Percentiles rank a stretch among this genome's conserved stretches.
phyloP scores from a whole-genome alignment of 2,797 vertebrate species.

The Gymnoscopelus microlampas region DNA sequence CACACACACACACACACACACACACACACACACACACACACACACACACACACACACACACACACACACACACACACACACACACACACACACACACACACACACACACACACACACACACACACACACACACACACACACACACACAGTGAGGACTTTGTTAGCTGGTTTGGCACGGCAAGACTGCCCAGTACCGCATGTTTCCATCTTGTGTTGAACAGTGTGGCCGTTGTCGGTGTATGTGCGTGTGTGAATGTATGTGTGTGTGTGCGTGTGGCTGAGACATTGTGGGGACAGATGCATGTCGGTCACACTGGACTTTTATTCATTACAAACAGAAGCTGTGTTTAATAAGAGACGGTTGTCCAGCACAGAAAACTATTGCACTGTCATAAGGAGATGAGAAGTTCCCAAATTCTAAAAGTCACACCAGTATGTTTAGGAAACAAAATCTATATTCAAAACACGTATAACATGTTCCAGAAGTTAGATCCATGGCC shows the following conservation, averaged over 20 bases:
- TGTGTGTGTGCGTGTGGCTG: conserved; percentile 17
- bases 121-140: conserved; percentile 17
- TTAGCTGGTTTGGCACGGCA: conserved; percentile 55
- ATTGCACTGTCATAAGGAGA: conserved; percentile 15
- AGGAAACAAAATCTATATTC: no score
- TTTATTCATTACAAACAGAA: conserved; percentile 46
- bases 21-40: conserved; percentile 48
- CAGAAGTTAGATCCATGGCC: no score
- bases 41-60: conserved; percentile 21
- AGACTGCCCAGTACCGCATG: conserved; percentile 52
- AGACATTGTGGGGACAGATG: conserved; percentile 56
- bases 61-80: conserved; percentile 29
- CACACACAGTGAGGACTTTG: conserved; percentile 69
- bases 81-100: background rate
- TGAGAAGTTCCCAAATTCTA: background rate
- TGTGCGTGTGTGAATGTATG: conserved; percentile 34
- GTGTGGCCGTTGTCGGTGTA: conserved; percentile 35
- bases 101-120: background rate
- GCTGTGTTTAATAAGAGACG: background rate
- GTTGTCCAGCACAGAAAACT: conserved; percentile 18
- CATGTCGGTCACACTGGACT: conserved; percentile 47
- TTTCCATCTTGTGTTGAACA: conserved; percentile 70
- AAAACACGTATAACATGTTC: no score
- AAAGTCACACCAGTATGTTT: no score
- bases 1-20: conserved; percentile 20